Evolutionary conservation across 2,888 invertebrate species (phyloP).

Genomic region (Cryptus armator): DNA sequence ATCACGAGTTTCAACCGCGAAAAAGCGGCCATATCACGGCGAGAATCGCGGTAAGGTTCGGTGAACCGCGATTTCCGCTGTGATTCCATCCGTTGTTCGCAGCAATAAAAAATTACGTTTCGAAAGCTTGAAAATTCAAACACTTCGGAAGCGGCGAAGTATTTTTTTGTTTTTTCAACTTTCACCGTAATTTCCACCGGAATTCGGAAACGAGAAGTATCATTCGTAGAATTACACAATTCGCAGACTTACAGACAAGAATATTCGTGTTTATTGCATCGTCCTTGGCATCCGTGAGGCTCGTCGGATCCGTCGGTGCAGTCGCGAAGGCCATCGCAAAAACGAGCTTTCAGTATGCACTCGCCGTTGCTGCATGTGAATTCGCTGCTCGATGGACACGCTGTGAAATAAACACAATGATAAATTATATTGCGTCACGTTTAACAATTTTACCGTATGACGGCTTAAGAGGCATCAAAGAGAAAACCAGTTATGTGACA

Average conservation of each 20-base stretch:
- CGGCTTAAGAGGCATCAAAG: background rate
- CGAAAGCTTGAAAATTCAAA: no score
- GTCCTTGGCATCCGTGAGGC: conserved; percentile 86
- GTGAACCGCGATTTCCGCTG: no score
- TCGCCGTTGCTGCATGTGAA: conserved; percentile 88
- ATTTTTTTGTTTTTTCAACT: no score
- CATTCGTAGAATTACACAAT: conserved; percentile 20
- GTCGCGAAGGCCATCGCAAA: conserved; percentile 89
- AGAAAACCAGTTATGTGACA: background rate
- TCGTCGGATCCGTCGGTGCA: conserved; percentile 91
- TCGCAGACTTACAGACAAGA: conserved; percentile 80
- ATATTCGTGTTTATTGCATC: conserved; percentile 84
- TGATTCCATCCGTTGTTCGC: no score
- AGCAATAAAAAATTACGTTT: no score
- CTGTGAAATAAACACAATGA: conserved; percentile 78
- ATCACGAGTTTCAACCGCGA: no score
- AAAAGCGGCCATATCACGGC: no score
- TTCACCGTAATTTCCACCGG: no score
- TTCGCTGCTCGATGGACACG: conserved; percentile 87
- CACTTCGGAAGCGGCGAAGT: no score
- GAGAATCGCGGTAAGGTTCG: no score
- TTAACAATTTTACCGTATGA: background rate
- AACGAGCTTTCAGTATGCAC: conserved; percentile 87
- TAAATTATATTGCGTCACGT: background rate
- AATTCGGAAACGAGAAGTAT: background rate